Evolutionary conservation across 2,888 invertebrate species (phyloP).

Genomic region (Ormyrus rosae): DNA sequence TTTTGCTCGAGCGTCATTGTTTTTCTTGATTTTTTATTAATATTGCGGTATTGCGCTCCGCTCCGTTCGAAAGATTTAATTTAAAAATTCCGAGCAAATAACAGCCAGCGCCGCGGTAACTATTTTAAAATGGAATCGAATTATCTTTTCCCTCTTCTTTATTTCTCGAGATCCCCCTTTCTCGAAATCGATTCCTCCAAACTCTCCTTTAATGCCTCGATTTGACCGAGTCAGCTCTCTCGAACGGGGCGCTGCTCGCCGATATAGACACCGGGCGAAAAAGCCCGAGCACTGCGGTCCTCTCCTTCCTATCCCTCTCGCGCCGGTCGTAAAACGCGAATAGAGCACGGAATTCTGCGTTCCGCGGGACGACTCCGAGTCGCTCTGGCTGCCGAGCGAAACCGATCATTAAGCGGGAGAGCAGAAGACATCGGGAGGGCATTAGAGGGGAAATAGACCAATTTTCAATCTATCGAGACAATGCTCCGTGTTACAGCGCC

Average conservation of each 20-base stretch:
- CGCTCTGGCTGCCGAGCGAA: slow-evolving; percentile 18
- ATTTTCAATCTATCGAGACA: slow-evolving; percentile 47
- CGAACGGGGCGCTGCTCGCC: slow-evolving; percentile 2
- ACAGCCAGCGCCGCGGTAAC: too few relatives aligned
- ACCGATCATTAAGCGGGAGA: slow-evolving; percentile 51
- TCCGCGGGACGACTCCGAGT: slow-evolving; percentile 38
- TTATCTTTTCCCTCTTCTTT: too few relatives aligned
- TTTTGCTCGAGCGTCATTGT: too few relatives aligned
- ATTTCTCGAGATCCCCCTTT: neutral
- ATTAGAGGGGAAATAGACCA: slow-evolving; percentile 25
- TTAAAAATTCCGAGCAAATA: too few relatives aligned
- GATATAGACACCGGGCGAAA: neutral
- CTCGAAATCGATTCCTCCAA: neutral
- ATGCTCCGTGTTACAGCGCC: slow-evolving; percentile 80
- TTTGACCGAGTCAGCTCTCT: neutral
- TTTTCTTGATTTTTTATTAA: too few relatives aligned
- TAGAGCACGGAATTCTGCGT: slow-evolving; percentile 48
- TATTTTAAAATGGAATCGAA: too few relatives aligned
- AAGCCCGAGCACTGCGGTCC: slow-evolving; percentile 36
- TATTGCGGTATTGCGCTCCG: too few relatives aligned
- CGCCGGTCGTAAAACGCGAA: slow-evolving; percentile 54
- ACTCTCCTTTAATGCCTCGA: neutral
- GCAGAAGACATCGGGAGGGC: slow-evolving; percentile 11
- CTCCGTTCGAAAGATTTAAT: too few relatives aligned
- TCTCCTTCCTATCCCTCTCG: slow-evolving; percentile 6